Base-by-base conservation (phyloP, 2,113 vertebrate genomes). In the Grammomys dolichurus region DNA sequence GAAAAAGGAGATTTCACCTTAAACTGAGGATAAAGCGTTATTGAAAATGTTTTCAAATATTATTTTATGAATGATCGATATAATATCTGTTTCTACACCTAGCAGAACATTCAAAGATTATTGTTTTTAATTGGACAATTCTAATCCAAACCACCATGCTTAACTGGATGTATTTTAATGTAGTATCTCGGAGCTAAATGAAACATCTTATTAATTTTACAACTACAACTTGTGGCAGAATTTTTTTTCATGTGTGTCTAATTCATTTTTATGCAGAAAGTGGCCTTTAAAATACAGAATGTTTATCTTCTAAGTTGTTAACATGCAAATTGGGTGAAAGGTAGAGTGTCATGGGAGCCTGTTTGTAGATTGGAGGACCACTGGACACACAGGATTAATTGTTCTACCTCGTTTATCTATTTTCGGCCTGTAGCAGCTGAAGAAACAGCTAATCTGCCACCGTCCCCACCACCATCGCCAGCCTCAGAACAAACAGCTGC, bases 391-490 rank as follows among this genome's bases (percentile, higher is more conserved):
- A 80, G 78, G 95, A 97, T 98, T 98, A 98, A 98, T 92, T 69
- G 20, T 91, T 97, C 6, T 97, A 56, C 98, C 94, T 97, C 84
- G 67, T 98, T 98, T 98, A 98, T 95, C 96, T 89, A 96, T 93
- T 87, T 98, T 98, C 86, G 94, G 97, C 98, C 98, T 98, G 97
- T 97, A 98, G 96, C 98, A 99, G 99, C 99, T 86, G 99, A 99
- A 98, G 99, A 99, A 97, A 99, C 99, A 94, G 98, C 99, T 98
- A 99, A 99, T 97, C 98, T 99, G 98, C 99, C 99, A 97, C 99
- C 99, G 89, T 99, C 99, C 87, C 99, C 99, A 63, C 99, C 99
- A 91, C 99, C 99, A 0, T 99, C 99, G 3, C 99, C 99, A 97
- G 99, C 99, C 95, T 99, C 99, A 1, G 99, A 99, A 98, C 99